Evolutionary conservation across 2,113 vertebrate genomes (phyloP).

Genomic region (Amphiprion percula): DNA sequence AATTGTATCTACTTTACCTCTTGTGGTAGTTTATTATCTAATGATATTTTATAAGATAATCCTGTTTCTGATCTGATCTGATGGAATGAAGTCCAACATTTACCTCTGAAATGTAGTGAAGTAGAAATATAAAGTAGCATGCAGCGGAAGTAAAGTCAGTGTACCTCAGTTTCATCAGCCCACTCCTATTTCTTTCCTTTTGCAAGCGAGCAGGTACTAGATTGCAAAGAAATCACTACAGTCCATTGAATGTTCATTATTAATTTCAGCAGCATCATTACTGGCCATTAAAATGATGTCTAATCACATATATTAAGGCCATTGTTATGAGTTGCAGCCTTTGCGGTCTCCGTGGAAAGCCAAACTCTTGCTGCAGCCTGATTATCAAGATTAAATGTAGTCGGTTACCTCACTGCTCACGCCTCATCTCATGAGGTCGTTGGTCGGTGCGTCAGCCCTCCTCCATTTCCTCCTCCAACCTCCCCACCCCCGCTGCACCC

Average conservation of each 20-base stretch:
- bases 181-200: neutral
- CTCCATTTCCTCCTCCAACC: slow-evolving; percentile 22
- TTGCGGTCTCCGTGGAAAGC: slow-evolving; percentile 19
- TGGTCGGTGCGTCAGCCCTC: slow-evolving; percentile 19
- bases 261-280: neutral
- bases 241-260: neutral
- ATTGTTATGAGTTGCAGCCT: slow-evolving; percentile 25
- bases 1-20: too few relatives aligned
- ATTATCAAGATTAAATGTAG: slow-evolving; percentile 62
- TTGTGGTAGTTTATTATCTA: too few relatives aligned
- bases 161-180: neutral
- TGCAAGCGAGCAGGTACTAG: neutral
- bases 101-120: too few relatives aligned
- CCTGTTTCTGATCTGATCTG: too few relatives aligned
- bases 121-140: too few relatives aligned
- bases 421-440: slow-evolving; percentile 40
- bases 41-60: too few relatives aligned
- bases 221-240: neutral
- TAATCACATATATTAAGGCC: neutral
- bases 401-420: slow-evolving; percentile 54
- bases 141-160: too few relatives aligned
- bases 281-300: neutral
- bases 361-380: slow-evolving; percentile 30
- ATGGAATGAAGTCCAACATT: too few relatives aligned
- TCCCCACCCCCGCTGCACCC: slow-evolving; percentile 48